These are phyloP conservation scores for Hoplodrina ambigua DNA, from an alignment of 2,888 invertebrate species.

Conservation along the genomic window DNA sequence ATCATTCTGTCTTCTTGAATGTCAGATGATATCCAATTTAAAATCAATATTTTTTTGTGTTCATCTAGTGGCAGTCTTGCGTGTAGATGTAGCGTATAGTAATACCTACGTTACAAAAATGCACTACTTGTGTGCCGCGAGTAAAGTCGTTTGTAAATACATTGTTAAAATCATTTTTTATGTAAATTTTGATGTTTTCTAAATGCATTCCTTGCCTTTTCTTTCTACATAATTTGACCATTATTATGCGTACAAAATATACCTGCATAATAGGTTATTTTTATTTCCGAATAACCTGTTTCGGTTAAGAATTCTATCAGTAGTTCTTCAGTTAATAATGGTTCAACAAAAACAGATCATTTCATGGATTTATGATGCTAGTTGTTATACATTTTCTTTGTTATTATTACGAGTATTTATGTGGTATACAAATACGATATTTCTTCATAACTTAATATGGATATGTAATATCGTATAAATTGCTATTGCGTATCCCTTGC, in stretches of 20 bases:
- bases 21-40: not conserved
- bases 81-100: not conserved
- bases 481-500: not conserved
- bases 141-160: not conserved
- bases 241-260: constrained; percentile 3
- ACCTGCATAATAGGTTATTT: not conserved
- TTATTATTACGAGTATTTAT: too few relatives aligned
- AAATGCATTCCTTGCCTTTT: constrained; percentile 45
- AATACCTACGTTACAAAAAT: not conserved
- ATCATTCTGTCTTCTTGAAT: too few relatives aligned
- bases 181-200: constrained; percentile 21
- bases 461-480: not conserved
- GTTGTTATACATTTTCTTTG: not conserved
- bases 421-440: too few relatives aligned
- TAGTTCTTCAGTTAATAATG: not conserved
- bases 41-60: not conserved
- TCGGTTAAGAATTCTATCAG: not conserved
- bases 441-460: too few relatives aligned
- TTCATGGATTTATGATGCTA: not conserved
- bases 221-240: constrained; percentile 9
- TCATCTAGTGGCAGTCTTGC: not conserved
- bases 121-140: not conserved
- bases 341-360: not conserved
- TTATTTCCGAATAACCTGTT: not conserved
- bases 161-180: not conserved